Evolutionary conservation across 2,113 vertebrate genomes (phyloP), one percentile per base, ranked within the genome.

Genomic region (Anser brachyrhynchus): DNA sequence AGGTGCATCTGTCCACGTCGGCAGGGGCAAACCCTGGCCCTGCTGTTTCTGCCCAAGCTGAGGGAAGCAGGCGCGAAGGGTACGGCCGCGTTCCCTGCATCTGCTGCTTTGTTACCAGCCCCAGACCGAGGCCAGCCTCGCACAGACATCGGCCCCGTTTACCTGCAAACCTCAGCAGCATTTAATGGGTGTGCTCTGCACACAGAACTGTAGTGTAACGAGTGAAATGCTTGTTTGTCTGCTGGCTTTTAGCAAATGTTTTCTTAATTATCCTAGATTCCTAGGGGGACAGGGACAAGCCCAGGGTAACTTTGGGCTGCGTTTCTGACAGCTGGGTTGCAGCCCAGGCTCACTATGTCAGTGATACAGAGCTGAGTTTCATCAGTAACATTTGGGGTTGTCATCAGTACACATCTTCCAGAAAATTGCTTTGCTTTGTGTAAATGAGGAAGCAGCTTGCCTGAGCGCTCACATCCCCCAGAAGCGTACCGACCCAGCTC

Each of bases 1-100:
- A 44, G 88, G 39, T 8, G 3, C 3, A 16, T 43, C 8, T 3
- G 65, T 6, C 9, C 23, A 19, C 1, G 1, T 1, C 6, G 57
- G 25, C 52, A 23, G 77, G 35, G 52, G n/a, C 75, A 80, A 58
- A 44, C 17, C 46, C 69, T 22, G 51, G 6, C 90, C 74, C 44
- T 79, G 67, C 6, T 15, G 0, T 16, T 43, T 18, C 74, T 55
- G 72, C 84, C 49, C 72, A 62, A 31, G 1, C 46, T 28, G 33
- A 43, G 16, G 74, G 89, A 55, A 19, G 3, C 35, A 16, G 51
- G 10, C 9, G 59, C 70, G 71, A 72, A 43, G 84, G 59, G 11
- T 44, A 10, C 7, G 1, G 6, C 1, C 7, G 35, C 26, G 5
- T 77, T 61, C 14, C 59, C 43, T 18, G 54, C 65, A 15, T 54